Evolutionary conservation across 2,888 invertebrate species (phyloP).

Genomic region (Ophioninae sp.): DNA sequence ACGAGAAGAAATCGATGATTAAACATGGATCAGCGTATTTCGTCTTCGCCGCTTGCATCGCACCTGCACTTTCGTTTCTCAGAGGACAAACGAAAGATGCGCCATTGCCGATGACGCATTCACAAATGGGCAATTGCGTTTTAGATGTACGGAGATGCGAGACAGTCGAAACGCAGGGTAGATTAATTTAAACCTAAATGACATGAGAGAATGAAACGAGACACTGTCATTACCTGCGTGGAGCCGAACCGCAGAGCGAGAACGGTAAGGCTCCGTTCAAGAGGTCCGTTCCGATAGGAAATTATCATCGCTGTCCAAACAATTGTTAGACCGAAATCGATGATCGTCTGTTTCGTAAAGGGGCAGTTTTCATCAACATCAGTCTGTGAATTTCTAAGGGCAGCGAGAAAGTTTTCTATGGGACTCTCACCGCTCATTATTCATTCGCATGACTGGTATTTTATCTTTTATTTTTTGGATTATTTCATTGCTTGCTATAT

Average conservation of each 20-base stretch:
- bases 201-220: slow-evolving; percentile 80
- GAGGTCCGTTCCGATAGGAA: slow-evolving; percentile 28
- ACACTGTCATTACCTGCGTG: slow-evolving; percentile 79
- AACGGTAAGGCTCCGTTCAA: slow-evolving; percentile 75
- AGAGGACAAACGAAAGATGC: background rate
- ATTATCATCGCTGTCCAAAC: background rate
- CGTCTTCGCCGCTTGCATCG: background rate
- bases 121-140: slow-evolving; percentile 67
- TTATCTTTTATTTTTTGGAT: slow-evolving; percentile 5
- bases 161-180: slow-evolving; percentile 68
- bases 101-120: slow-evolving; percentile 11
- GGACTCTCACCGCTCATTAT: slow-evolving; percentile 21
- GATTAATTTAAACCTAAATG: slow-evolving; percentile 70
- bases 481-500: background rate
- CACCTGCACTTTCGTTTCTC: slow-evolving; percentile 9
- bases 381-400: background rate
- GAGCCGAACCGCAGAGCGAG: slow-evolving; percentile 78
- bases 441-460: slow-evolving; percentile 40
- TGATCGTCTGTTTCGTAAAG: background rate
- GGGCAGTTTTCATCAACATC: too few relatives aligned
- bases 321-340: background rate
- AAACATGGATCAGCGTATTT: background rate
- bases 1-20: background rate
- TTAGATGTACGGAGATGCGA: slow-evolving; percentile 71
- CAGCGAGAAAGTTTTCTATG: background rate